Evolutionary conservation across 2,113 vertebrate species (phyloP).

Genomic region (Embiotoca jacksoni): DNA sequence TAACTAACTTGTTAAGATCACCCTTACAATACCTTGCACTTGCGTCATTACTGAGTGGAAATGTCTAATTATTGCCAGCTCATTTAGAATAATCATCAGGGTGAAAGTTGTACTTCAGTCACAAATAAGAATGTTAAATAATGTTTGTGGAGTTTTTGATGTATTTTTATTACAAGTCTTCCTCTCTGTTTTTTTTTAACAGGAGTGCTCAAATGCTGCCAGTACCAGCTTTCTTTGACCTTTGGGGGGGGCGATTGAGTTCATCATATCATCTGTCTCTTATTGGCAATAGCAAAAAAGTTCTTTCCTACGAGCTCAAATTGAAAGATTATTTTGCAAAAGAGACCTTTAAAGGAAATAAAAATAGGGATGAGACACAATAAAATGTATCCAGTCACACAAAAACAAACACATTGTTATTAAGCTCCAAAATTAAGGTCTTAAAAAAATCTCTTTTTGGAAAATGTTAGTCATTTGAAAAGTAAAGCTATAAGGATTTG

Average conservation of each 20-base stretch:
- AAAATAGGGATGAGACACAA: too few relatives aligned
- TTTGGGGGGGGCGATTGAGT: not conserved
- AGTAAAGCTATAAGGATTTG: not conserved
- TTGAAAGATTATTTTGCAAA: too few relatives aligned
- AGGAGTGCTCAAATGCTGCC: slow-evolving; percentile 1
- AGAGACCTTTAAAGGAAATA: too few relatives aligned
- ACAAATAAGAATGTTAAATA: slow-evolving; percentile 2
- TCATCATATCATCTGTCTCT: not conserved
- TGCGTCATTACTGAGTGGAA: slow-evolving; percentile 75
- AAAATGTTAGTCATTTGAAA: not conserved
- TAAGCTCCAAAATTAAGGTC: too few relatives aligned
- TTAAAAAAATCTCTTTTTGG: not conserved
- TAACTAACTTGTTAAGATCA: slow-evolving; percentile 74
- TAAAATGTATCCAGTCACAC: too few relatives aligned
- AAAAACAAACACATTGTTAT: not conserved
- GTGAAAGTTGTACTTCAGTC: slow-evolving; percentile 43
- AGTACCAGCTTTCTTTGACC: not conserved
- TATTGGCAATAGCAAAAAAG: not conserved
- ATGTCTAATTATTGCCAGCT: slow-evolving; percentile 73
- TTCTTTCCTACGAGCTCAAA: too few relatives aligned
- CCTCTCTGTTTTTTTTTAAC: not conserved
- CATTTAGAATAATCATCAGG: slow-evolving; percentile 55
- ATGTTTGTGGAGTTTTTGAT: slow-evolving; percentile 4
- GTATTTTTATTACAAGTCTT: not conserved
- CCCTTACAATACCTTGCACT: slow-evolving; percentile 68